phyloP scores from a whole-genome alignment of 2,113 vertebrate species.

The Xiphias gladius region DNA sequence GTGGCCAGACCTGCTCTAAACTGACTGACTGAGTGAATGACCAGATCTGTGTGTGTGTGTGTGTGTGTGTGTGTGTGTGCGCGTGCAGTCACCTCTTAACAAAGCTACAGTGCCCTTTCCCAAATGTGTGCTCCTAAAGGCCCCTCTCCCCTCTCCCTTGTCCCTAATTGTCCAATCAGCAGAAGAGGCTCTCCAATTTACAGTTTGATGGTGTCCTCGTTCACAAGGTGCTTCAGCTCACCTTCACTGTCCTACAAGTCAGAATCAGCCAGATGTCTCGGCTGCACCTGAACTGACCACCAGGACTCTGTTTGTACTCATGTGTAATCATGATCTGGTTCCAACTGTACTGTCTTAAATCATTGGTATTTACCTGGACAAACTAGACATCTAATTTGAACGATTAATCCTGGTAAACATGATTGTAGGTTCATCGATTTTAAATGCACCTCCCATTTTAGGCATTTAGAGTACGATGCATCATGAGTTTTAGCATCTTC shows the following conservation, averaged over 20 bases:
- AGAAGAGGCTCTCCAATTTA: constrained; percentile 78
- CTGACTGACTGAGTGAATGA: constrained; percentile 38
- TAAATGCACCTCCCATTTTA: neutral
- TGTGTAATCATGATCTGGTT: neutral
- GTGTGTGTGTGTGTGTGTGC: constrained; percentile 34
- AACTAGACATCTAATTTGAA: neutral
- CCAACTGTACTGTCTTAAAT: neutral
- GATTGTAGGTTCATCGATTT: neutral
- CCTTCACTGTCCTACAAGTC: constrained; percentile 51
- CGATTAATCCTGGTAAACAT: neutral
- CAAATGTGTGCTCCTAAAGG: neutral
- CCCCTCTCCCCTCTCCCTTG: neutral
- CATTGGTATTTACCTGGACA: neutral
- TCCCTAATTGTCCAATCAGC: constrained; percentile 78
- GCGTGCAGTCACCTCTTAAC: constrained; percentile 9
- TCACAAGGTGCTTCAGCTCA: constrained; percentile 54
- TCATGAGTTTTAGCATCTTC: too few relatives aligned
- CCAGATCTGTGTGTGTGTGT: constrained; percentile 34
- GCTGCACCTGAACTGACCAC: neutral
- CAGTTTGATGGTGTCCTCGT: constrained; percentile 24
- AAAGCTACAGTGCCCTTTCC: neutral
- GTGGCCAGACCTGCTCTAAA: constrained; percentile 32
- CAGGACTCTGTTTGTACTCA: neutral
- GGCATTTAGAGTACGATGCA: too few relatives aligned
- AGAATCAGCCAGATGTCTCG: constrained; percentile 1